Percentiles rank a stretch among this genome's conserved stretches.
These are phyloP conservation scores for Bombus picipes DNA, from an alignment of 1,140 invertebrate genomes.

Conservation along the genomic window DNA sequence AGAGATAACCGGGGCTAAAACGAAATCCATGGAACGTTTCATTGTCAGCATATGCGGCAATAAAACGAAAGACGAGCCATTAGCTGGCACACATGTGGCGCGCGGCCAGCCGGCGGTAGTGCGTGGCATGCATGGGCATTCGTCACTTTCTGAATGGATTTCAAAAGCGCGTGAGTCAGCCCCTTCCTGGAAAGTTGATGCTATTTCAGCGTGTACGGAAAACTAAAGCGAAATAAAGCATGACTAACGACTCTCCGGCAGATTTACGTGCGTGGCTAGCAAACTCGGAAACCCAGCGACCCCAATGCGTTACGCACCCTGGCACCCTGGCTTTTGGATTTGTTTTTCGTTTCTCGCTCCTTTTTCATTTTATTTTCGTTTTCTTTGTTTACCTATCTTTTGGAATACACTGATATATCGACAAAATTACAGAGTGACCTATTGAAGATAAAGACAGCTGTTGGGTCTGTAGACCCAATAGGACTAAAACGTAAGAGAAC, in stretches of 20 bases:
- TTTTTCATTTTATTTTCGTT: background rate
- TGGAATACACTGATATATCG: background rate
- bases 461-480: no score
- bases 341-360: background rate
- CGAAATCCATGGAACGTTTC: constrained; percentile 55
- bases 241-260: constrained; percentile 55
- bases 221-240: constrained; percentile 53
- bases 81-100: constrained; percentile 42
- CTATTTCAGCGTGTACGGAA: constrained; percentile 56
- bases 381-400: background rate
- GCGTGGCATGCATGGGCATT: constrained; percentile 46
- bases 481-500: no score
- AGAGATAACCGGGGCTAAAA: constrained; percentile 7
- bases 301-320: background rate
- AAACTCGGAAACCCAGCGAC: constrained; percentile 19
- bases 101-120: constrained; percentile 21
- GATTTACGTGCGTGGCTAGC: constrained; percentile 43
- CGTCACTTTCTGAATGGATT: constrained; percentile 59
- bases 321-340: constrained; percentile 2
- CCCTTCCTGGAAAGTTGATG: constrained; percentile 59
- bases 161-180: constrained; percentile 60
- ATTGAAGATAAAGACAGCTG: no score
- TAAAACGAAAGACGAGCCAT: constrained; percentile 49
- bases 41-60: constrained; percentile 50
- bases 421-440: background rate